A percentile compares a stretch with the other conserved stretches of the same genome.
Conservation (phyloP, 2,888 invertebrate genomes). For the Rhamnusium bicolor region DNA sequence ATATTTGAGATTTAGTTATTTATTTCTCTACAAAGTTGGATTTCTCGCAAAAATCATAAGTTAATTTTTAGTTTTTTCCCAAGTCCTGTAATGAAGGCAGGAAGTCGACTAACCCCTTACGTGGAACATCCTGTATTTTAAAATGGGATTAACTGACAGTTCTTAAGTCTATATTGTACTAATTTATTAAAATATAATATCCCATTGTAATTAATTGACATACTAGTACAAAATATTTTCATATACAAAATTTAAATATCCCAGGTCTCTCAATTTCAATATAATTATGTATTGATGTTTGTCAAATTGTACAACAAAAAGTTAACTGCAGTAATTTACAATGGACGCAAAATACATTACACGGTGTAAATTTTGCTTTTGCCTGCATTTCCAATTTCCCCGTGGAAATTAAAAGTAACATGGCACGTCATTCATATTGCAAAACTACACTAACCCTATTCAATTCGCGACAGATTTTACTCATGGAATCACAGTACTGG, state of each 20-base stretch:
- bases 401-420: slow-evolving; percentile 54
- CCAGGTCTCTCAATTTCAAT: not conserved
- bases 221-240: not conserved
- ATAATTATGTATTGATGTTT: not conserved
- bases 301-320: slow-evolving; percentile 24
- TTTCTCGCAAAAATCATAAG: no score
- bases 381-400: slow-evolving; percentile 52
- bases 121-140: no score
- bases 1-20: no score
- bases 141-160: no score
- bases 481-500: slow-evolving; percentile 7
- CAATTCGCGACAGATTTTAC: slow-evolving; percentile 22
- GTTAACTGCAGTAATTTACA: slow-evolving; percentile 33
- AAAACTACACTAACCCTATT: slow-evolving; percentile 22
- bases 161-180: not conserved
- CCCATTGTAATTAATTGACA: not conserved
- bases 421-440: slow-evolving; percentile 48
- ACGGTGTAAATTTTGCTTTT: slow-evolving; percentile 39
- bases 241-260: not conserved
- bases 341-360: slow-evolving; percentile 40
- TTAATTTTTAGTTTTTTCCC: no score
- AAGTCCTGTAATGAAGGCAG: no score
- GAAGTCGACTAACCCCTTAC: no score
- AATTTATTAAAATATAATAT: not conserved
- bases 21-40: no score